Conservation (phyloP, 2,888 invertebrate genomes). For the Candidula unifasciata region DNA sequence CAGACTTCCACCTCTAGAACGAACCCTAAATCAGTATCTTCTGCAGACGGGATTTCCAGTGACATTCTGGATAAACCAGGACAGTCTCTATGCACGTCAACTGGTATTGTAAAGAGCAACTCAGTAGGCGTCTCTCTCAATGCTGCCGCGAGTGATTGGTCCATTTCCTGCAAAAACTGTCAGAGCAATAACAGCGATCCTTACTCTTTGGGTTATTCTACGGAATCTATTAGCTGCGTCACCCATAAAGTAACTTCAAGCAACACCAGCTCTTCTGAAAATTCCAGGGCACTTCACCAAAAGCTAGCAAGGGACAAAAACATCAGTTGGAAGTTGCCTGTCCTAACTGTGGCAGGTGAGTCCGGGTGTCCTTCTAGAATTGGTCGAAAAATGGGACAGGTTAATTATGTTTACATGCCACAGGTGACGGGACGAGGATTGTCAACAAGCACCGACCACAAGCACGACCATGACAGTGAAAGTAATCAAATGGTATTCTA, state of each 20-base stretch:
- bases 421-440: not conserved
- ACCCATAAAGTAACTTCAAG: not conserved
- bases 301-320: not conserved
- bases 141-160: not conserved
- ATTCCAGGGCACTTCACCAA: not conserved
- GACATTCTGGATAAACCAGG: not conserved
- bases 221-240: not conserved
- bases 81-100: too few relatives aligned
- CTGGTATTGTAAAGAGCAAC: not conserved
- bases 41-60: not conserved
- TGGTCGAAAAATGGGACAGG: slow-evolving; percentile 26
- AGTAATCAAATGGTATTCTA: not conserved
- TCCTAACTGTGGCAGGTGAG: not conserved
- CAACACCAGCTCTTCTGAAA: not conserved
- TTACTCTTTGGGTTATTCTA: not conserved
- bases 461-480: not conserved
- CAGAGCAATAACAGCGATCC: not conserved
- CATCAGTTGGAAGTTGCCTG: not conserved
- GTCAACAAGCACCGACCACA: not conserved
- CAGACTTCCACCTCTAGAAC: slow-evolving; percentile 1
- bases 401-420: slow-evolving; percentile 35
- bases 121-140: not conserved
- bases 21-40: not conserved
- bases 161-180: not conserved
- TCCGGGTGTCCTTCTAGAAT: not conserved